A percentile compares a stretch with the other conserved stretches of the same genome.
phyloP scores from a whole-genome alignment of 2,888 invertebrate species.

The Marasmarcha lunaedactyla region DNA sequence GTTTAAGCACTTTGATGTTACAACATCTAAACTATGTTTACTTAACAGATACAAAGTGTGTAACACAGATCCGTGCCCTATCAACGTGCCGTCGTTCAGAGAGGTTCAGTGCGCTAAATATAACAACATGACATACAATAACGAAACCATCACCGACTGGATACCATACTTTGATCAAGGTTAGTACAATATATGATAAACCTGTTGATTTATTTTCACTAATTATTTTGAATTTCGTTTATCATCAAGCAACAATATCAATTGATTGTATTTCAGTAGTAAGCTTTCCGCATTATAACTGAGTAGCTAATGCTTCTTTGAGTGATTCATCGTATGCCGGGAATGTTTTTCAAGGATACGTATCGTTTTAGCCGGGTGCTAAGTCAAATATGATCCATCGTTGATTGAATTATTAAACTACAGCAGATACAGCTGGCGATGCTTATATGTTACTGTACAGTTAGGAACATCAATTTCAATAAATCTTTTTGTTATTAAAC shows the following conservation, averaged over 20 bases:
- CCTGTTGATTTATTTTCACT: constrained; percentile 21
- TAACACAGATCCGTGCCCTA: constrained; percentile 81
- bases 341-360: background rate
- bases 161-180: constrained; percentile 80
- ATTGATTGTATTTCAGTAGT: too few species aligned
- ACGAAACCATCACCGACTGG: constrained; percentile 76
- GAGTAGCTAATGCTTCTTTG: background rate
- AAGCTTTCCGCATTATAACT: too few species aligned
- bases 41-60: constrained; percentile 79
- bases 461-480: too few species aligned
- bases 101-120: constrained; percentile 81
- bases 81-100: constrained; percentile 77
- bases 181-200: too few species aligned
- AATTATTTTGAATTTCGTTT: background rate
- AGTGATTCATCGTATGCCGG: background rate
- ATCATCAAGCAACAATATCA: too few species aligned
- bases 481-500: too few species aligned
- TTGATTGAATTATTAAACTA: background rate
- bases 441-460: too few species aligned
- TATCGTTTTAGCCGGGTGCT: background rate
- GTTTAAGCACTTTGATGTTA: too few species aligned
- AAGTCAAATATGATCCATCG: background rate
- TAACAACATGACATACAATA: constrained; percentile 77
- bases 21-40: background rate
- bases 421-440: background rate